phyloP scores from a whole-genome alignment of 1,140 invertebrate genomes.

The Cryptotermes secundus region DNA sequence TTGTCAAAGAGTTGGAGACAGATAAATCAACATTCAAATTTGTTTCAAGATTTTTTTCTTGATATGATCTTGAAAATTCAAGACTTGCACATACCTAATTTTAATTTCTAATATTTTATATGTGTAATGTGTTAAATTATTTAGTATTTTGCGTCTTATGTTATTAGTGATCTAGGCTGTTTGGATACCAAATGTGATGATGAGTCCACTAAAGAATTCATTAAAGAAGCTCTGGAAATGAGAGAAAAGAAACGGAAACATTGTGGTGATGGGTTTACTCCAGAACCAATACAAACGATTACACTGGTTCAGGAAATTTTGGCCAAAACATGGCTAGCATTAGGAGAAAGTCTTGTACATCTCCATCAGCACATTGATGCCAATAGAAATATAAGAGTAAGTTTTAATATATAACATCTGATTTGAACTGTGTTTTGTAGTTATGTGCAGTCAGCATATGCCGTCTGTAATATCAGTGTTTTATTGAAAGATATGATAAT shows the following conservation, averaged over 20 bases:
- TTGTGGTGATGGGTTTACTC: constrained; percentile 53
- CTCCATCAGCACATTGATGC: constrained; percentile 63
- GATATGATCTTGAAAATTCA: too few species aligned
- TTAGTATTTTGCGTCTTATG: background rate
- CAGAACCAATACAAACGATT: constrained; percentile 58
- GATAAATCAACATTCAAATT: too few species aligned
- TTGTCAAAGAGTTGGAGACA: too few species aligned
- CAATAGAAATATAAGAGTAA: constrained; percentile 43
- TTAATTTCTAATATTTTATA: background rate
- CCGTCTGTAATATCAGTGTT: background rate
- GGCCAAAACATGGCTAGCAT: constrained; percentile 62
- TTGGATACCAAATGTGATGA: constrained; percentile 56
- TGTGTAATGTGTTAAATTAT: background rate
- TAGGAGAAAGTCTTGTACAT: constrained; percentile 65
- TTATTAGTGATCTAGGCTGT: constrained; percentile 26
- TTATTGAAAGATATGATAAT: background rate
- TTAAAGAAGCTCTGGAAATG: constrained; percentile 65
- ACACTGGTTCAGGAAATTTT: constrained; percentile 59
- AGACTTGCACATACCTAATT: too few species aligned
- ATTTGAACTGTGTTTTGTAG: too few species aligned
- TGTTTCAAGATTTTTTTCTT: too few species aligned
- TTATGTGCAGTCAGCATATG: too few species aligned
- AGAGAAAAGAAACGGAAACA: constrained; percentile 58
- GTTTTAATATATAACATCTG: background rate
- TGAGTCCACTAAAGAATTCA: constrained; percentile 55